Evolutionary conservation across 1,140 invertebrate species (phyloP).

Genomic region (Pygmarrhopalites habei): DNA sequence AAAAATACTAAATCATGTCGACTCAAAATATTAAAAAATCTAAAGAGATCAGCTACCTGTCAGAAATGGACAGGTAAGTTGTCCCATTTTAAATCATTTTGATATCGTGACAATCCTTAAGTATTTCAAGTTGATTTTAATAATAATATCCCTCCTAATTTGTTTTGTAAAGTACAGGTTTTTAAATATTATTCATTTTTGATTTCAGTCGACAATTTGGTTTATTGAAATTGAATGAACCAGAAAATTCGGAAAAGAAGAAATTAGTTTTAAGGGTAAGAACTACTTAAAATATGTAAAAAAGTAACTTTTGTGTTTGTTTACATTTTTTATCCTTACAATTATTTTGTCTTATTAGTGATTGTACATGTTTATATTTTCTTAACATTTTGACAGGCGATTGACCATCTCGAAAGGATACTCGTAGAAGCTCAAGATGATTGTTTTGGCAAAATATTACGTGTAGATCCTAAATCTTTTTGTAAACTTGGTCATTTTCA

Average conservation of each 20-base stretch:
- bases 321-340: background rate
- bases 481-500: slow-evolving; percentile 92
- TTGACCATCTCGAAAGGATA: slow-evolving; percentile 76
- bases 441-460: background rate
- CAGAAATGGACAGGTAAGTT: slow-evolving; percentile 72
- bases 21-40: too few relatives aligned
- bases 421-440: slow-evolving; percentile 63
- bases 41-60: slow-evolving; percentile 69
- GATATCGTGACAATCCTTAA: background rate
- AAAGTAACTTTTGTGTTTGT: slow-evolving; percentile 13
- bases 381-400: slow-evolving; percentile 48
- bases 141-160: too few relatives aligned
- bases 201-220: slow-evolving; percentile 71
- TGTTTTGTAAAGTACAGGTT: too few relatives aligned
- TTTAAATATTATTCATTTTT: slow-evolving; percentile 23
- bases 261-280: slow-evolving; percentile 65
- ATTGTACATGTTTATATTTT: slow-evolving; percentile 7
- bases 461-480: slow-evolving; percentile 79
- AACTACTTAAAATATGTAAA: slow-evolving; percentile 15
- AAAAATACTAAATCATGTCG: too few relatives aligned
- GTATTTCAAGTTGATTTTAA: too few relatives aligned
- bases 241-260: slow-evolving; percentile 68
- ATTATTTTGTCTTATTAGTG: slow-evolving; percentile 4
- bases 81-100: slow-evolving; percentile 4
- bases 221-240: slow-evolving; percentile 66